A percentile compares a stretch with the other conserved stretches of the same genome.
These are phyloP conservation scores for Pachyseris speciosa DNA, from an alignment of 64 coral and sea anemone species.

Conservation along the genomic window DNA sequence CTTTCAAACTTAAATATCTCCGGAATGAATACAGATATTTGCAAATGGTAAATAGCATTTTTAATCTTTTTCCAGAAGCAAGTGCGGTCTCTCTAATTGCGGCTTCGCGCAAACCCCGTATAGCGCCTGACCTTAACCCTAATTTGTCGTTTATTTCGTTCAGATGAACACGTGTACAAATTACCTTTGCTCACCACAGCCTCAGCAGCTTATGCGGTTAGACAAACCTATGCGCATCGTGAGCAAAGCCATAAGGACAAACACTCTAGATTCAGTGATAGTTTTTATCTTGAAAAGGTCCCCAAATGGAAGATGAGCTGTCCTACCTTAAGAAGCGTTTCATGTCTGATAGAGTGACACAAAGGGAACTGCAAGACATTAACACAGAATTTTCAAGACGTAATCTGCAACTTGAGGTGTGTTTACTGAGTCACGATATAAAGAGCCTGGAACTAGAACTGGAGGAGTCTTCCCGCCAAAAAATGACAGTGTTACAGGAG, in stretches of 20 bases:
- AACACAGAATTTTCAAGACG: conserved; percentile 59
- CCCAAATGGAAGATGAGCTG: background rate
- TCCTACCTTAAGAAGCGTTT: conserved; percentile 1
- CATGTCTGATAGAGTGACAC: background rate
- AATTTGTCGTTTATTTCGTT: no score
- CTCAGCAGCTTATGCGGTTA: no score
- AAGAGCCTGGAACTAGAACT: background rate
- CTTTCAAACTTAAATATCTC: no score
- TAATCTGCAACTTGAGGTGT: conserved; percentile 51
- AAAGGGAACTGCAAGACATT: conserved; percentile 47
- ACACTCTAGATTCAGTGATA: background rate
- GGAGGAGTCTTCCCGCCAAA: background rate
- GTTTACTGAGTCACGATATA: conserved; percentile 15
- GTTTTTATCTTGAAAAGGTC: background rate
- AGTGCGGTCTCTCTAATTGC: no score
- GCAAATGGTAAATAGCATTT: no score
- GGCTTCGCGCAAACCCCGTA: no score
- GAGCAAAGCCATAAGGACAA: background rate
- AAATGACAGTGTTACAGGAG: background rate
- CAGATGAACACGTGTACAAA: no score
- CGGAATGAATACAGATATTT: no score
- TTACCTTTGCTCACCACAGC: no score
- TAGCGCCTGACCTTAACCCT: no score
- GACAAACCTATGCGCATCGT: conserved; percentile 36
- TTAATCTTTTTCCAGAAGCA: no score